phyloP scores from a whole-genome alignment of 2,888 invertebrate species.

The Melipona bicolor region DNA sequence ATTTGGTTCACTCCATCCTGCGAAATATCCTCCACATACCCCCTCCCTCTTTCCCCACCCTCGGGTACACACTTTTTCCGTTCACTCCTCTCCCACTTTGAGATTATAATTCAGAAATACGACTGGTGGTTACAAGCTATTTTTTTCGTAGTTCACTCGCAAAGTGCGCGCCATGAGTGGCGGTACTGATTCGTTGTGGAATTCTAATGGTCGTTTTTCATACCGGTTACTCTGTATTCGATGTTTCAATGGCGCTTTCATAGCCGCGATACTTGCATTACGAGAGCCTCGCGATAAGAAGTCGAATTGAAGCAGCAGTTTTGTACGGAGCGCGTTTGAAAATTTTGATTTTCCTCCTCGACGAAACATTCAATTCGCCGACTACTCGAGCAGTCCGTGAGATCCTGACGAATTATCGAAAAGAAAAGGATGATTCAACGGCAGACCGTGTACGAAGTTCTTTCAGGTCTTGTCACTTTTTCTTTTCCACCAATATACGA shows the following conservation, averaged over 20 bases:
- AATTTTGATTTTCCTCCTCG: background rate
- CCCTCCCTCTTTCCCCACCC: conserved; percentile 25
- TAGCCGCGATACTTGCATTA: conserved; percentile 10
- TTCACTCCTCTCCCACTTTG: conserved; percentile 58
- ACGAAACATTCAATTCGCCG: background rate
- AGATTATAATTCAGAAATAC: conserved; percentile 83
- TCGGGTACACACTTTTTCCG: conserved; percentile 44
- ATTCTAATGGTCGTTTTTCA: conserved; percentile 51
- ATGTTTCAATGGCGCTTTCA: conserved; percentile 24
- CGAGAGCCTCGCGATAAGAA: conserved; percentile 35
- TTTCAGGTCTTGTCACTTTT: background rate
- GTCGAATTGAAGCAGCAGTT: conserved; percentile 23
- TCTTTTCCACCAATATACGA: background rate
- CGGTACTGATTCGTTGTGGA: conserved; percentile 38
- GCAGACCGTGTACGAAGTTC: conserved; percentile 22
- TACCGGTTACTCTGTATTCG: conserved; percentile 14
- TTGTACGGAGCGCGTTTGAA: conserved; percentile 12
- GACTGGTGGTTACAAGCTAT: conserved; percentile 83
- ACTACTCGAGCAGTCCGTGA: conserved; percentile 6
- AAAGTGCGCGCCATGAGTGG: conserved; percentile 32
- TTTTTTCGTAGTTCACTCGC: conserved; percentile 68
- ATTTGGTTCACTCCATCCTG: conserved; percentile 51
- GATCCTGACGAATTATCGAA: background rate
- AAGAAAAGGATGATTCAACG: background rate
- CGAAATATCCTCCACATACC: conserved; percentile 23